These are phyloP conservation scores for Aselliscus stoliczkanus DNA, from an alignment of 2,797 vertebrate species.

Conservation along the genomic window DNA sequence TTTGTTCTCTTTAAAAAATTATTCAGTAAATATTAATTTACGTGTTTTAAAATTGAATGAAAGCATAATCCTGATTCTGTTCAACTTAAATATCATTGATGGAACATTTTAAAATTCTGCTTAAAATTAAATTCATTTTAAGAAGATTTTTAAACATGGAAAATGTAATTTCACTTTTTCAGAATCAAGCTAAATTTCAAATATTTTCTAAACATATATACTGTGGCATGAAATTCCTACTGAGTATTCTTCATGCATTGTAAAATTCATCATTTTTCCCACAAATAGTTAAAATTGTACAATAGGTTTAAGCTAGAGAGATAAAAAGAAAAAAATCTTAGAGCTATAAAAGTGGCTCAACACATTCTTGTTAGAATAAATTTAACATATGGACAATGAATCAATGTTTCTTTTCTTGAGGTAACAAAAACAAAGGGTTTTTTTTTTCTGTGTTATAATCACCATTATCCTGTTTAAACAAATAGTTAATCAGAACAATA, in stretches of 20 bases:
- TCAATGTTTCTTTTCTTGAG: neutral
- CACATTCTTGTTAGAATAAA: constrained; percentile 41
- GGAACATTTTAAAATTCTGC: neutral
- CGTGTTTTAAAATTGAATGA: neutral
- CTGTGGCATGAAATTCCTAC: neutral
- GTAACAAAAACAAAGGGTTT: neutral
- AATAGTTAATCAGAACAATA: constrained; percentile 5
- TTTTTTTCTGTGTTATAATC: neutral
- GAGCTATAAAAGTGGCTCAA: constrained; percentile 31
- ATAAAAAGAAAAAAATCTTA: neutral
- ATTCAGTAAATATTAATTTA: neutral
- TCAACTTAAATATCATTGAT: neutral
- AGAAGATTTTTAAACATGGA: neutral
- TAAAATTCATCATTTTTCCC: constrained; percentile 29
- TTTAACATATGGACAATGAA: neutral
- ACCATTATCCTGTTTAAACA: neutral
- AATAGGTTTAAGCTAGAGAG: neutral
- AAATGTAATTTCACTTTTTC: neutral
- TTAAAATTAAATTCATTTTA: constrained; percentile 8
- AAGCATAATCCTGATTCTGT: neutral
- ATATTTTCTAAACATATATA: neutral
- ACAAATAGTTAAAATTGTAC: neutral
- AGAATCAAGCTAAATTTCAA: neutral
- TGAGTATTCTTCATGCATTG: neutral
- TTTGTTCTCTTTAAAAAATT: neutral